These are phyloP conservation scores for Caretta caretta DNA, from an alignment of 2,113 vertebrate genomes.

Conservation along the genomic window DNA sequence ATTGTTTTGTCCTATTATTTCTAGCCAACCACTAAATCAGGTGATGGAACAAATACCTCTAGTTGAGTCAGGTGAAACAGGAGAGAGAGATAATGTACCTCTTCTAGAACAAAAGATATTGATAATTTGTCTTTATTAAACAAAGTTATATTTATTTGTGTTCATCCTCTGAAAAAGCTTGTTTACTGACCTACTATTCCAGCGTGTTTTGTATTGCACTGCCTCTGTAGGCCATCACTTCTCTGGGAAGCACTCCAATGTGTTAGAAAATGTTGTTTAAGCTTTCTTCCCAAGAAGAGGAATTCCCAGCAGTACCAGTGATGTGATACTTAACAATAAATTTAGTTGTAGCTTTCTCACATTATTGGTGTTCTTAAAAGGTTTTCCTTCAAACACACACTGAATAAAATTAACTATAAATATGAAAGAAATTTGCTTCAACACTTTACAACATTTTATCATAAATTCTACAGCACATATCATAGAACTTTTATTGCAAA, in stretches of 20 bases:
- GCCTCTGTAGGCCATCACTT: constrained; percentile 80
- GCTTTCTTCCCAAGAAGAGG: constrained; percentile 78
- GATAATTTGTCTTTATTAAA: constrained; percentile 74
- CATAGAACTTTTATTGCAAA: constrained; percentile 73
- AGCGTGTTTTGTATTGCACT: constrained; percentile 69
- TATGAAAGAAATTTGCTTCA: constrained; percentile 78
- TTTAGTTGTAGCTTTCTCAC: constrained; percentile 78
- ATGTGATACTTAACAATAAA: constrained; percentile 82
- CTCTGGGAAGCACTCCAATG: constrained; percentile 80
- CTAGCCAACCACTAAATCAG: constrained; percentile 77
- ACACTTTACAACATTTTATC: constrained; percentile 76
- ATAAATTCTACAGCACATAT: constrained; percentile 74
- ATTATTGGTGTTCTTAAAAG: constrained; percentile 80
- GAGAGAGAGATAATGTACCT: constrained; percentile 74
- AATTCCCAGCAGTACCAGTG: constrained; percentile 78
- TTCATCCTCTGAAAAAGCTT: constrained; percentile 62
- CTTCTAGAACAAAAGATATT: constrained; percentile 54
- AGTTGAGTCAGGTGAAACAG: constrained; percentile 82
- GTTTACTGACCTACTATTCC: constrained; percentile 70
- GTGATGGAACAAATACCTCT: constrained; percentile 85
- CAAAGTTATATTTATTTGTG: constrained; percentile 78
- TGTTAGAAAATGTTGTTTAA: constrained; percentile 83
- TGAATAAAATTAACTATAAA: constrained; percentile 81
- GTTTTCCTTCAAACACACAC: constrained; percentile 76
- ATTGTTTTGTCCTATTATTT: constrained; percentile 86